Conservation (phyloP, 2,888 invertebrate species). For the Slavum lentiscoides region DNA sequence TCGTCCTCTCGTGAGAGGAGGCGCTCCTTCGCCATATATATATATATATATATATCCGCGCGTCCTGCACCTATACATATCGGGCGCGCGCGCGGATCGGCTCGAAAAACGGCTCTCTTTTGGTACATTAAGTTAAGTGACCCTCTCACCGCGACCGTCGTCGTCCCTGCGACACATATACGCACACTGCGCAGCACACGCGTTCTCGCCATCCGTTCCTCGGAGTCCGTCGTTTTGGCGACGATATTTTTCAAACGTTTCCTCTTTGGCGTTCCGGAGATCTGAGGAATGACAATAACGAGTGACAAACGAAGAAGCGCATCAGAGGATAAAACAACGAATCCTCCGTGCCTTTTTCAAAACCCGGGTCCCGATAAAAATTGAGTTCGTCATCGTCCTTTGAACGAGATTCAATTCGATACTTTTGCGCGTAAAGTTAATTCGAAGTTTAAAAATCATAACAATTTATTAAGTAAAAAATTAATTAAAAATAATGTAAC, state of each 20-base stretch:
- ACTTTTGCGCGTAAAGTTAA: too few relatives aligned
- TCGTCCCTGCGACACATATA: neutral
- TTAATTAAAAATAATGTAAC: too few relatives aligned
- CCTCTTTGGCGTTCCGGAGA: neutral
- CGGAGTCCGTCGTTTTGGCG: slow-evolving; percentile 32
- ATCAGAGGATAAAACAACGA: too few relatives aligned
- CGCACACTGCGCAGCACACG: neutral
- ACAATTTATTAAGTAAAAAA: too few relatives aligned
- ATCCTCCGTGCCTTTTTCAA: too few relatives aligned
- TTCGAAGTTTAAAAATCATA: too few relatives aligned
- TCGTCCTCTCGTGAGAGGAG: slow-evolving; percentile 38
- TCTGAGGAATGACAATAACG: too few relatives aligned
- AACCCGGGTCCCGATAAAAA: too few relatives aligned
- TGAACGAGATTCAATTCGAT: too few relatives aligned
- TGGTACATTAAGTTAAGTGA: slow-evolving; percentile 53
- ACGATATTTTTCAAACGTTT: slow-evolving; percentile 37
- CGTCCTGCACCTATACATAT: neutral
- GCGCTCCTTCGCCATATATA: neutral
- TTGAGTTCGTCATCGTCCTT: too few relatives aligned
- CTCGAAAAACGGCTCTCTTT: slow-evolving; percentile 43
- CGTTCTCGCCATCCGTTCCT: neutral
- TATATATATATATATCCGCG: neutral
- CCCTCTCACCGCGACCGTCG: slow-evolving; percentile 47
- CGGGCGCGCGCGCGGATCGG: slow-evolving; percentile 27
- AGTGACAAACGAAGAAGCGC: too few relatives aligned